Base-by-base conservation (phyloP, 2,113 vertebrate species). In the Gambusia holbrooki region DNA sequence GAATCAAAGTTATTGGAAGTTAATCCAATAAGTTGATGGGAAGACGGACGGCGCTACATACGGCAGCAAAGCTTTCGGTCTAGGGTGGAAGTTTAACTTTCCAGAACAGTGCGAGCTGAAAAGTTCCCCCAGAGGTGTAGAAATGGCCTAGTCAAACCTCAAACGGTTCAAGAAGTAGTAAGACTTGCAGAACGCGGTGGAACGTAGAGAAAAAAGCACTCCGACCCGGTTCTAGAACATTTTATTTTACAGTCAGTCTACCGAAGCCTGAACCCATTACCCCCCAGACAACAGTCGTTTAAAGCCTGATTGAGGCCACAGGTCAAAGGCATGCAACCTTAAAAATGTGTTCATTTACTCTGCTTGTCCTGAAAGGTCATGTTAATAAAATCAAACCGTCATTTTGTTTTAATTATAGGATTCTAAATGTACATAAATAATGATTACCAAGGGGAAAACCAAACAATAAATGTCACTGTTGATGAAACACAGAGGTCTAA, bases 401-500 rank as follows among this genome's bases (percentile, higher is more conserved):
- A 66, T 81, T 81, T 79, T 62, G 75, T 83, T 88, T 89, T 77
- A 86, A 80, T 80, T 63, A n/a, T 63, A 80, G 83, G 88, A 89
- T 88, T 76, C 83, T 81, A 89, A 87, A 87, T 85, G 79, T 83
- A 89, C 89, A 93, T 92, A 90, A 88, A 90, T 90, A 92, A 90
- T 65, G 82, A 91, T 93, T 88, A 89, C 19, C 66, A 73, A 75
- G 85, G 84, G 76, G 84, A 90, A 90, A 87, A 81, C 82, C 42
- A 15, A 70, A 81, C 89, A 82, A 90, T 92, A 90, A 92, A 92
- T 81, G 90, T 92, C 93, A 92, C 5, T 33, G 76, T 9, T 90
- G 93, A 93, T 86, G 87, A 72, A 93, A 90, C 69, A 5, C 92
- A 93, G 93, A 90, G 86, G 87, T 74, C 82, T 69, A 85, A 82